Evolutionary conservation across 2,797 vertebrate genomes (phyloP).

Genomic region (Psittacula derbiana): DNA sequence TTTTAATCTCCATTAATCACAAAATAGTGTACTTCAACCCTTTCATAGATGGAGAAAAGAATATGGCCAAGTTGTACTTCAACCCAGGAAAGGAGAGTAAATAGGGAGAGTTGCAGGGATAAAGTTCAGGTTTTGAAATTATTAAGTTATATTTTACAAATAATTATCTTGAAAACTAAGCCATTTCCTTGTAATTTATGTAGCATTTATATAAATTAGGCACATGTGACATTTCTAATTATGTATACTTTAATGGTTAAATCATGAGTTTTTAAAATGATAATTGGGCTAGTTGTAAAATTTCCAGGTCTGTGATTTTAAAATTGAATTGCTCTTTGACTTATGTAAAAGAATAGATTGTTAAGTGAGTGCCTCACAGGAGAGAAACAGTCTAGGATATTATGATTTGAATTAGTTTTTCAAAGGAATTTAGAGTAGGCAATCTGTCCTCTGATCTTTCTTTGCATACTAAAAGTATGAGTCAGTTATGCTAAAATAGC

Average conservation of each 20-base stretch:
- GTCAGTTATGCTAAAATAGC: neutral
- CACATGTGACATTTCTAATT: conserved; percentile 41
- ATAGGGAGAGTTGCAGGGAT: neutral
- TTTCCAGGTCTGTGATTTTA: conserved; percentile 57
- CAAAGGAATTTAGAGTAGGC: conserved; percentile 57
- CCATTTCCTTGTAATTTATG: conserved; percentile 5
- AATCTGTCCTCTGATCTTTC: conserved; percentile 61
- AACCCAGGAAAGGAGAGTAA: neutral
- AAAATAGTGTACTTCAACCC: neutral
- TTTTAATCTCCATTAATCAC: neutral
- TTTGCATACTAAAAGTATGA: conserved; percentile 17
- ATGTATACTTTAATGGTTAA: conserved; percentile 37
- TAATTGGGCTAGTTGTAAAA: conserved; percentile 60
- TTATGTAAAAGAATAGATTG: conserved; percentile 51
- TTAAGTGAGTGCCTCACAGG: conserved; percentile 16
- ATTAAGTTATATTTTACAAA: conserved; percentile 3
- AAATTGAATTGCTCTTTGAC: conserved; percentile 61
- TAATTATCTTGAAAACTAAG: neutral
- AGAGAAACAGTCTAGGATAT: conserved; percentile 43
- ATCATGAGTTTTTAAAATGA: conserved; percentile 24
- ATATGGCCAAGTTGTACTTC: neutral
- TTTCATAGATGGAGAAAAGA: neutral
- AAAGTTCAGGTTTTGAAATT: neutral
- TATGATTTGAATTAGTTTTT: conserved; percentile 53
- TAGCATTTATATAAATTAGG: conserved; percentile 47